Evolutionary conservation across 2,113 vertebrate species (phyloP), one percentile per base, ranked within the genome.

Genomic region (Apteryx mantelli): DNA sequence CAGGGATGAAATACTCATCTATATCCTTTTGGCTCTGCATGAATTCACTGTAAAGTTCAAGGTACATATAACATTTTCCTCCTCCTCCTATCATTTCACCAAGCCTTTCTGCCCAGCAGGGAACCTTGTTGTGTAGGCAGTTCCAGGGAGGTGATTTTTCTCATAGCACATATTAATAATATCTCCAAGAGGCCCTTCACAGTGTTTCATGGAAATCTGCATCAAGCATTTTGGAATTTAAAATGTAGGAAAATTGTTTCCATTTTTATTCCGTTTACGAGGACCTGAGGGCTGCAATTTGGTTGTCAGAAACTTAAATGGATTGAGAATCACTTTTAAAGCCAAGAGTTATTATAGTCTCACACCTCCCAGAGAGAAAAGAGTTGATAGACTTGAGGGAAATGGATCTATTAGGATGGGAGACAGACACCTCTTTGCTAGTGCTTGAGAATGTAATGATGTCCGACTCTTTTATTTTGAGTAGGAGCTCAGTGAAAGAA

Each of bases 391-490:
- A 34, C 55, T 75, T 69, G 36, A 86, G 15, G 42, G 15, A 86
- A 86, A 86, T 64, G 6, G 25, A 58, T 86, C 64, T 86, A 22
- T 74, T 93, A 82, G 34, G 34, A 38, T 34, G 21, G 48, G 15
- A 89, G 25, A 89, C 48, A 69, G 76, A 74, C 6, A 48, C 26
- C 53, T 65, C 70, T 53, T 88, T 89, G 8, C 18, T 74, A 42
- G 18, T 65, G 76, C 77, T 53, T 93, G 75, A 93, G 14, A 55
- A 34, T 60, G 9, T 74, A 93, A 74, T 60, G 65, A 86, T 79
- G 7, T 48, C 81, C 82, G 61, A 65, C 11, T 74, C 46, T 74
- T 90, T 76, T 79, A 82, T 75, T 91, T 77, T 60, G 50, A 86
- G 60, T 36, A 63, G 60, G 9, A 79, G 21, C 48, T 65, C 65